Base-by-base conservation (phyloP, 2,888 invertebrate genomes). In the Fabriciana adippe region DNA sequence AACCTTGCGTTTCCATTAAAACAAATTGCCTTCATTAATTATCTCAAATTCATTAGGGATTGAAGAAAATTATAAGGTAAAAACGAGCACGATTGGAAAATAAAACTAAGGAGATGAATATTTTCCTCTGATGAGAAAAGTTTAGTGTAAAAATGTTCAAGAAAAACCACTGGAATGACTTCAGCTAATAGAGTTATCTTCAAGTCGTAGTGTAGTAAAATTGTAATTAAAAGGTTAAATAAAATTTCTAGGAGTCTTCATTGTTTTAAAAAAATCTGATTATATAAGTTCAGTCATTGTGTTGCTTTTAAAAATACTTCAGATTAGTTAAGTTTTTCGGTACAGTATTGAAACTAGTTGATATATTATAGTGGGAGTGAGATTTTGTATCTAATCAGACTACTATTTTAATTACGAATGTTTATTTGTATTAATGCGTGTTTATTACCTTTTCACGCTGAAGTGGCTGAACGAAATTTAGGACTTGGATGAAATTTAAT, bases 91-190 rank as follows among this genome's bases (percentile, higher is more conserved):
- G 47, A 54, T 66, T 18, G 50, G 50, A 18, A 63, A 60, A 74
- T 79, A 73, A 76, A 78, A 80, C 74, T 76, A 74, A 74, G 79
- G 78, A 83, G 83, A 83, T 84, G 67, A 79, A 81, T 79, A 79
- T 81, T 81, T 79, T 74, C 74, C 70, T 68, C 74, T 76, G 82
- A 85, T 84, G 81, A 81, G 81, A 82, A 85, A 87, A 84, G 81
- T 84, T 80, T 76, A 65, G 61, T 69, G 35, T 62, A 66, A 70
- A 62, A 72, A 67, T 60, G 66, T 56, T 67, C 63, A 64, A 81
- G 79, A 76, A 82, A 78, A 74, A 74, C 73, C 74, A 69, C 70
- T 70, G 75, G 79, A 76, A 82, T 78, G 74, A 74, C 73, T 75
- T 70, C 71, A 70, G 75, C 75, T 83, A 83, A 88, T 85, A 73